Base-by-base conservation (phyloP, 2,797 vertebrate species). In the Champsocephalus esox region DNA sequence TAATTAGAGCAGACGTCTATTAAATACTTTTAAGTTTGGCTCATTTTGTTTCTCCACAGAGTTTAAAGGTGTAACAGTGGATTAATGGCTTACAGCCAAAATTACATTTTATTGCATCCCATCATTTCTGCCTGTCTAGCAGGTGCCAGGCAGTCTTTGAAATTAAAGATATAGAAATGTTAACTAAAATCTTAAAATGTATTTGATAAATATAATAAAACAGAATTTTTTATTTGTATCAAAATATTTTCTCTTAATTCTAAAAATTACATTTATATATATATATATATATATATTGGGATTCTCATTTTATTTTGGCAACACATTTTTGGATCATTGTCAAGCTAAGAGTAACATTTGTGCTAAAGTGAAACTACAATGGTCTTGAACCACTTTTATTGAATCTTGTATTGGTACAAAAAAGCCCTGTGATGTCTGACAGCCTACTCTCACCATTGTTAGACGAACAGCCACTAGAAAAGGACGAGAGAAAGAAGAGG, bases 361-460 rank as follows among this genome's bases (percentile, higher is more conserved):
- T 70, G 56, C 45, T 84, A 81, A 87, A 81, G 70, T 56, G 62
- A 87, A 87, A 92, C 88, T 87, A 70, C 83, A 89, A 92, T 92
- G 89, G 85, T 91, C 64, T 87, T 80, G 56, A 77, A 82, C 91
- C 92, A 77, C 80, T 84, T 91, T 91, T 88, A 70, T 79, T 83
- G 83, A 92, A 91, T 38, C 82, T 92, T 86, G 81, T 92, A 84
- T 89, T 83, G 90, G 75, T 84, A 85, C 86, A 92, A 93, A 89
- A 89, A 90, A 92, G 90, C 93, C 87, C 93, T 97, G 94, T 93
- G 92, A 94, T 86, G 94, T 94, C 95, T 96, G 95, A 93, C 93
- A 94, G 95, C 90, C 92, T 92, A 93, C 94, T 95, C 94, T 93
- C 89, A 79, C 93, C 86, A 96, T 95, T 96, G 94, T 95, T 92